Conservation (phyloP, 2,797 vertebrate species). For the Loriculus beryllinus region DNA sequence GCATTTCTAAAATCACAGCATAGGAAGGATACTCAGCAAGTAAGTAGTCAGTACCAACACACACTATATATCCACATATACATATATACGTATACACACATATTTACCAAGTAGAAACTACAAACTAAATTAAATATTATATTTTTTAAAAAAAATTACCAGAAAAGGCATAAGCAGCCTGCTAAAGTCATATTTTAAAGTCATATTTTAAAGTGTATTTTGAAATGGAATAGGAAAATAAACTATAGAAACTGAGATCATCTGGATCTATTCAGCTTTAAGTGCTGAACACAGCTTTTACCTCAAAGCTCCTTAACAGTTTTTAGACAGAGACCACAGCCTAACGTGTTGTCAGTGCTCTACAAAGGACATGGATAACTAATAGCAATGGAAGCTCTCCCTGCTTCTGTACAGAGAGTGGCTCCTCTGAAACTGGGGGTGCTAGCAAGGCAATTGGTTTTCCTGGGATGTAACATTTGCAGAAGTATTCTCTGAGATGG, state of each 20-base stretch:
- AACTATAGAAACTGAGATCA: neutral
- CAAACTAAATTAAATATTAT: neutral
- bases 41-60: neutral
- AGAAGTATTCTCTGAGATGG: neutral
- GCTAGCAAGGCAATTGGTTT: neutral
- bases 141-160: no score
- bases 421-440: neutral
- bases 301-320: neutral
- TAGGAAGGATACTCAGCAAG: neutral
- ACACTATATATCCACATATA: neutral
- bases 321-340: neutral
- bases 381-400: neutral
- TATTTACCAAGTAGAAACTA: neutral
- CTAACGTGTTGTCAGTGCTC: neutral
- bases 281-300: neutral
- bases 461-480: neutral
- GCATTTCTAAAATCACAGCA: neutral
- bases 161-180: neutral
- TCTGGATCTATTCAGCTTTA: neutral
- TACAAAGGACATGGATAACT: accelerated
- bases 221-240: neutral
- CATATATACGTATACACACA: accelerated
- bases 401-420: neutral
- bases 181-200: neutral
- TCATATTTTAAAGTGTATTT: neutral